Conservation (phyloP, 2,888 invertebrate species). For the Ctena decussata region DNA sequence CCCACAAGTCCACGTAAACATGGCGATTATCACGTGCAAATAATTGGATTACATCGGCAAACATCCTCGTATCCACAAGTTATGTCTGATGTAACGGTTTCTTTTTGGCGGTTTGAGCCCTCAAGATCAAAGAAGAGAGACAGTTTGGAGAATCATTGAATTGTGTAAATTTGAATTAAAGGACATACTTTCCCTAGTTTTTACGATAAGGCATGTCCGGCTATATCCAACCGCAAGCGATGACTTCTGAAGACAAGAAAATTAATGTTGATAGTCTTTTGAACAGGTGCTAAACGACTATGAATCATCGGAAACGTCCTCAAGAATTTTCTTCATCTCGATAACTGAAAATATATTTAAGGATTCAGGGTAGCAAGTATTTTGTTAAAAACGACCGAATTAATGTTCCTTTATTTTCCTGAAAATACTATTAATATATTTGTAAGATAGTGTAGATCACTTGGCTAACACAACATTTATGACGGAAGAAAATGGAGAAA, state of each 20-base stretch:
- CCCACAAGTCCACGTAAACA: conserved; percentile 42
- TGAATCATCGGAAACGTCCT: too few relatives aligned
- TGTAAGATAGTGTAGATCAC: too few relatives aligned
- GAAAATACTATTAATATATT: too few relatives aligned
- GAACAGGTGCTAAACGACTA: neutral
- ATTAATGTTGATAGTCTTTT: too few relatives aligned
- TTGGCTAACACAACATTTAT: too few relatives aligned
- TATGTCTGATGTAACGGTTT: conserved; percentile 42
- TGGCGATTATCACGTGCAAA: conserved; percentile 49
- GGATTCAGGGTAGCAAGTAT: too few relatives aligned
- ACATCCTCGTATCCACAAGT: conserved; percentile 20
- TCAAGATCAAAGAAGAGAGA: conserved; percentile 33
- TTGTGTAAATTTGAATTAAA: conserved; percentile 35
- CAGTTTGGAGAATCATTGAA: conserved; percentile 19
- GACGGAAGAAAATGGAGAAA: too few relatives aligned
- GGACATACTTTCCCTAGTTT: conserved; percentile 18
- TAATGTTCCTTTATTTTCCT: too few relatives aligned
- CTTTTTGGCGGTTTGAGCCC: neutral
- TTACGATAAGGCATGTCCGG: conserved; percentile 45
- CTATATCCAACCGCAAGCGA: neutral
- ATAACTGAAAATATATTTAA: too few relatives aligned
- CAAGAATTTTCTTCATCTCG: too few relatives aligned
- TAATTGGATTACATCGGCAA: conserved; percentile 50
- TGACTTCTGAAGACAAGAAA: too few relatives aligned
- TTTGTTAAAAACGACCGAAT: too few relatives aligned